These are phyloP conservation scores for Panulirus ornatus DNA, from an alignment of 1,140 invertebrate species.

Conservation along the genomic window DNA sequence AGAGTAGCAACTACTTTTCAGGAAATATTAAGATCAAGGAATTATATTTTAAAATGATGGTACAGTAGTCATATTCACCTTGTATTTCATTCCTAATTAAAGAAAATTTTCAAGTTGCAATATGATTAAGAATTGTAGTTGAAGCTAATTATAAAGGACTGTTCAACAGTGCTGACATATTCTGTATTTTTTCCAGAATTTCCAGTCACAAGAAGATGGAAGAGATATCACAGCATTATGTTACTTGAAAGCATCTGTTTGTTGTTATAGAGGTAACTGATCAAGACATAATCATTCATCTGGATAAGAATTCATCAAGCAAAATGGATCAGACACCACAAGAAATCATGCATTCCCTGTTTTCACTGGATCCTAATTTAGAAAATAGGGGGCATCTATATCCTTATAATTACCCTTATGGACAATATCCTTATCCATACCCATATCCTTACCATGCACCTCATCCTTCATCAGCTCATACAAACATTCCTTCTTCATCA, in stretches of 20 bases:
- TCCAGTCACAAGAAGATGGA: not conserved
- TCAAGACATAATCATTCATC: not conserved
- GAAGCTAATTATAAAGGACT: too few relatives aligned
- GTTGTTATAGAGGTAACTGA: not conserved
- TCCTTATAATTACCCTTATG: conserved; percentile 60
- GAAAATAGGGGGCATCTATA: conserved; percentile 59
- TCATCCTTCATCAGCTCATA: conserved; percentile 39
- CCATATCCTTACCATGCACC: conserved; percentile 43
- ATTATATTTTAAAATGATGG: too few relatives aligned
- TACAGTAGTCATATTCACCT: too few relatives aligned
- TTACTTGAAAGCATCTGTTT: not conserved
- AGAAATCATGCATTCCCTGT: conserved; percentile 64
- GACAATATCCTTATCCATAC: conserved; percentile 63
- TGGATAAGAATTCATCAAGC: not conserved
- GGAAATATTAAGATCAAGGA: too few relatives aligned
- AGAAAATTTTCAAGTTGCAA: too few relatives aligned
- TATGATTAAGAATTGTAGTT: too few relatives aligned
- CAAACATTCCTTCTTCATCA: conserved; percentile 47
- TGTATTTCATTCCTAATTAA: too few relatives aligned
- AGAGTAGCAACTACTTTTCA: too few relatives aligned
- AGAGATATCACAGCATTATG: not conserved
- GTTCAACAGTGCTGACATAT: too few relatives aligned
- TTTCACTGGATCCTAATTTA: conserved; percentile 54
- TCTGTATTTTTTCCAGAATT: not conserved
- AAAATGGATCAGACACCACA: conserved; percentile 65